A percentile compares a stretch with the other conserved stretches of the same genome.
Conservation (phyloP, 2,888 invertebrate species). For the Drosophila stalkeri region DNA sequence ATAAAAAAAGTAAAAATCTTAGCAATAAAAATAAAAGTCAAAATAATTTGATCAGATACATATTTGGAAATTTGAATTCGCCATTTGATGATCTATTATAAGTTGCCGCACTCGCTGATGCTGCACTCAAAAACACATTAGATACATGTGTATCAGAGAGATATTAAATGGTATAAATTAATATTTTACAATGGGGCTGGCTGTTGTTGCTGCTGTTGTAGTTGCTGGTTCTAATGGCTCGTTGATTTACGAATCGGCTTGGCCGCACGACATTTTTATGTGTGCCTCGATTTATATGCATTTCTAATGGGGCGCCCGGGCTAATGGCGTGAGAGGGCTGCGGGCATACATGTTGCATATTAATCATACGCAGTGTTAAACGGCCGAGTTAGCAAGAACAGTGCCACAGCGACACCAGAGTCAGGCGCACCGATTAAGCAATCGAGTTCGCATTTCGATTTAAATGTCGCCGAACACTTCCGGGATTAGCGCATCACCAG, state of each 20-base stretch:
- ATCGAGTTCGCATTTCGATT: slow-evolving; percentile 57
- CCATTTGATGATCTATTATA: slow-evolving; percentile 54
- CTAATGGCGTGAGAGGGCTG: slow-evolving; percentile 37
- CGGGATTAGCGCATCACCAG: slow-evolving; percentile 52
- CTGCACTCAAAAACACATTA: slow-evolving; percentile 31
- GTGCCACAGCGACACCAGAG: slow-evolving; percentile 17
- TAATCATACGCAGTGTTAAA: slow-evolving; percentile 72
- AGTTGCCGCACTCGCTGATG: slow-evolving; percentile 12
- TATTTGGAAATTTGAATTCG: slow-evolving; percentile 40
- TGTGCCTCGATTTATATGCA: slow-evolving; percentile 70
- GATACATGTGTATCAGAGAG: slow-evolving; percentile 22
- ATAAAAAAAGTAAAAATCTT: slow-evolving; percentile 11
- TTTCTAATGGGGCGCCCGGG: slow-evolving; percentile 58
- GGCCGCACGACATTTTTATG: slow-evolving; percentile 69
- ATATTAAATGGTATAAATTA: slow-evolving; percentile 50
- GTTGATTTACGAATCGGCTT: slow-evolving; percentile 66
- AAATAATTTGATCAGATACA: slow-evolving; percentile 12
- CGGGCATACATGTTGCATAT: slow-evolving; percentile 47
- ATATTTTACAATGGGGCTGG: slow-evolving; percentile 37
- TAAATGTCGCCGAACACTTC: slow-evolving; percentile 73
- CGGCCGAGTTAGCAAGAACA: slow-evolving; percentile 22
- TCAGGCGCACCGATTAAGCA: slow-evolving; percentile 50
- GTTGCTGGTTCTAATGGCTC: slow-evolving; percentile 60
- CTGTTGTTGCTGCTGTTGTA: slow-evolving; percentile 10
- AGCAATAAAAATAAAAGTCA: slow-evolving; percentile 35